These are phyloP conservation scores for Cacatua alba DNA, from an alignment of 2,113 vertebrate genomes.

Conservation along the genomic window DNA sequence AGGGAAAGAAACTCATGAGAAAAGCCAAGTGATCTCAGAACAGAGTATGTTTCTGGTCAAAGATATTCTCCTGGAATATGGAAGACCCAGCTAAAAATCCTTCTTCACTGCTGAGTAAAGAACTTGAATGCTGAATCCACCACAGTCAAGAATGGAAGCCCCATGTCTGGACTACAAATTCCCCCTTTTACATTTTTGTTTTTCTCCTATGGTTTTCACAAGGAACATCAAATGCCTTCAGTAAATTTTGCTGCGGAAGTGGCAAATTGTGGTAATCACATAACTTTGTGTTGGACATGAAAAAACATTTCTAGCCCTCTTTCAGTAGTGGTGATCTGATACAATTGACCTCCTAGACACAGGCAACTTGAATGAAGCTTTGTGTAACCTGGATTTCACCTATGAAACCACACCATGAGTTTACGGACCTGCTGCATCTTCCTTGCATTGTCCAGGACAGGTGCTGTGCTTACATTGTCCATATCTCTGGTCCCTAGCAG, in stretches of 20 bases:
- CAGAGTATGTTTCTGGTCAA: neutral
- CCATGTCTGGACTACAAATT: neutral
- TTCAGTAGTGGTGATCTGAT: neutral
- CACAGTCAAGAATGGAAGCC: neutral
- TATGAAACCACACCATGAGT: neutral
- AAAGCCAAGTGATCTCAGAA: neutral
- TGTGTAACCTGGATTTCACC: neutral
- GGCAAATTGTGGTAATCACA: neutral
- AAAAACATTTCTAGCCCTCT: neutral
- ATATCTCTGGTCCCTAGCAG: neutral
- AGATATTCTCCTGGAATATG: neutral
- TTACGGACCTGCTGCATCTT: rapidly evolving
- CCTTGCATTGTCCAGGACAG: rapidly evolving
- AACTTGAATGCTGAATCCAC: neutral
- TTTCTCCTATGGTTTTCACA: neutral
- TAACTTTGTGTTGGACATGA: neutral
- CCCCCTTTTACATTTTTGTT: neutral
- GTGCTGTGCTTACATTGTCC: neutral
- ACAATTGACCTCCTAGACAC: neutral
- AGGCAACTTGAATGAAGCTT: neutral
- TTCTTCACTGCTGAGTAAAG: neutral
- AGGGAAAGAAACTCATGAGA: neutral
- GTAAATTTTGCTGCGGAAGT: neutral
- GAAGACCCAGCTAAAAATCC: neutral
- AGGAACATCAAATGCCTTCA: neutral